Evolutionary conservation across 2,888 invertebrate genomes (phyloP), one percentile per base, ranked within the genome.

Genomic region (Drosophila glabriapex): DNA sequence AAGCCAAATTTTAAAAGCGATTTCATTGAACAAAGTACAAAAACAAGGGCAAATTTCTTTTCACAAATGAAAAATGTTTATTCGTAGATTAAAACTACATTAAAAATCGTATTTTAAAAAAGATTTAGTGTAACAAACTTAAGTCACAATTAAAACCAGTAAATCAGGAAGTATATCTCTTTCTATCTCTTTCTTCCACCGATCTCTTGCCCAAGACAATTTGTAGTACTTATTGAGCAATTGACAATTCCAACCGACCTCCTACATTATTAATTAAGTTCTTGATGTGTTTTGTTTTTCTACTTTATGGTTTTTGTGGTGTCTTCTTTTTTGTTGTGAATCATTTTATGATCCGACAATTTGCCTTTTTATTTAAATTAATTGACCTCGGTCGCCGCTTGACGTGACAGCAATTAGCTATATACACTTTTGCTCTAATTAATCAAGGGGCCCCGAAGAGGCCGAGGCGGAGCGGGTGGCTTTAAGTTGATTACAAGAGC

Each of bases 311-410:
- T 43, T 31, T 37, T 58, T 9, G 25, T 58, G 56, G n/a, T 28
- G n/a, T 6, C 35, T 62, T 37, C 53, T 10, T 63, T 61, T 31
- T 56, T 37, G 59, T 53, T 67, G 52, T 59, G 49, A 62, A 73
- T 69, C 67, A 62, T 72, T 79, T 69, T 35, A 72, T 66, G 85
- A 75, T 33, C 75, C 59, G 67, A 65, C 83, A 82, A 76, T 68
- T 89, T 80, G 82, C 52, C 80, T 72, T 82, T 90, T 80, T 90
- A 89, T 89, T 91, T 90, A 89, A 89, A 89, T 89, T 80, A 91
- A 89, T 91, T 89, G 90, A 91, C 89, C 89, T 73, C 71, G 68
- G 69, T 68, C 73, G 39, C 39, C 55, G 85, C 80, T 71, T 74
- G 78, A 78, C 82, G 75, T 86, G 87, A 84, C 78, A 89, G 88